These are phyloP conservation scores for Antigone vipio DNA, from an alignment of 2,113 vertebrate species.

Conservation along the genomic window DNA sequence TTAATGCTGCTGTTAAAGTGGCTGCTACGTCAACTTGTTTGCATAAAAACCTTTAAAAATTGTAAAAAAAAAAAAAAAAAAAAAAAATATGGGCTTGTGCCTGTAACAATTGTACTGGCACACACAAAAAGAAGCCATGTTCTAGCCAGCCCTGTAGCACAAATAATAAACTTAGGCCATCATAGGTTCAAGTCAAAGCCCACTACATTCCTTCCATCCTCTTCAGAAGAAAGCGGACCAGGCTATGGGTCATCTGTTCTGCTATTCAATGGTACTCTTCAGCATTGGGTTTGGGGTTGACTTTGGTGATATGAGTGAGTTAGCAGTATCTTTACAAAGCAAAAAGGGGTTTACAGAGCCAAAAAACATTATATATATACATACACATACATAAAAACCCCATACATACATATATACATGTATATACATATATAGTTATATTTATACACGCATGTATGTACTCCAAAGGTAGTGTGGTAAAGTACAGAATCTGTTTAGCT, in stretches of 20 bases:
- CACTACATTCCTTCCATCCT: accelerated
- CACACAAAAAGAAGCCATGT: not conserved
- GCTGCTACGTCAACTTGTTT: accelerated
- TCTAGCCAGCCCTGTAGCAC: not conserved
- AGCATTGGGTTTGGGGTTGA: not conserved
- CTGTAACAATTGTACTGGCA: not conserved
- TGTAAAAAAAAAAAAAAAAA: not conserved
- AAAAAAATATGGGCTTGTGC: not conserved
- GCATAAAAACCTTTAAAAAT: not conserved
- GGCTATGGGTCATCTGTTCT: not conserved
- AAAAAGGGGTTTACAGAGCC: not conserved
- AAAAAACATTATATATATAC: not conserved
- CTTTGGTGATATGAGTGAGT: not conserved
- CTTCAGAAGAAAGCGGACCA: not conserved
- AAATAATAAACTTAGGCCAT: not conserved
- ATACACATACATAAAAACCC: too few relatives aligned
- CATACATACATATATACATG: accelerated
- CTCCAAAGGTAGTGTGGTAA: not conserved
- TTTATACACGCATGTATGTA: too few relatives aligned
- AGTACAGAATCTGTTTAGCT: not conserved
- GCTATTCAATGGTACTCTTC: not conserved
- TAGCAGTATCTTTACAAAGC: not conserved
- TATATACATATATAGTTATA: too few relatives aligned
- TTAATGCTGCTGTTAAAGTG: not conserved
- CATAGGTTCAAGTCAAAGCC: not conserved